Base-by-base conservation (phyloP, 1,140 invertebrate species). In the Ooceraea biroi region DNA sequence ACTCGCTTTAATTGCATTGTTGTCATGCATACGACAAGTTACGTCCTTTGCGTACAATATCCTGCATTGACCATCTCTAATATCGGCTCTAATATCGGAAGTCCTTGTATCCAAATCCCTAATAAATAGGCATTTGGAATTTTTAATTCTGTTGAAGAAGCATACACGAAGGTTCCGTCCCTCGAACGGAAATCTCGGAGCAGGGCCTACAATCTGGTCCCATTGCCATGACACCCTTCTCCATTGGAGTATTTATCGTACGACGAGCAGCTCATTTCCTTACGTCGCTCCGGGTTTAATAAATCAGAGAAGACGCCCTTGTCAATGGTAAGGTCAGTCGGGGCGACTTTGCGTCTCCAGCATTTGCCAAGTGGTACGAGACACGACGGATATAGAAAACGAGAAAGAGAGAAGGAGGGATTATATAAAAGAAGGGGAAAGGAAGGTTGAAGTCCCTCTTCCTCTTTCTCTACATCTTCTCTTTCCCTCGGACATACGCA, bases 321-420 rank as follows among this genome's bases (percentile, higher is more conserved):
- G 85, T 90, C 88, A 90, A 88, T 87, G 76, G 89, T 89, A 89
- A 91, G 90, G 86, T 91, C 89, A 89, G 82, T 60, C 60, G 80
- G 58, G 86, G 80, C 85, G 88, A 88, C 87, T 86, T 77, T 25
- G 61, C 61, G 87, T 88, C 86, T 92, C 89, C 84, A 85, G 25
- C 77, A 83, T 89, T 91, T 91, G 91, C 86, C 89, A 91, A 92
- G 86, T 90, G 85, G 82, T 90, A 91, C 74, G 65, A 89, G 58
- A 27, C 10, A 7, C 25, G 11, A 44, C 44, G 41, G 57, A 58
- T 25, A 19, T 10, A 25, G 30, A 44, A 46, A 12, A 68, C 48
- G 60, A 50, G 17, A 57, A 25, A 14, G 19, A 14, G 60, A 50
- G 17, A 57, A 25, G n/a, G 19, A 14, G 27, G 46, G 22, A 41